These are phyloP conservation scores for Coendou prehensilis DNA, from an alignment of 2,797 vertebrate species.

Conservation along the genomic window DNA sequence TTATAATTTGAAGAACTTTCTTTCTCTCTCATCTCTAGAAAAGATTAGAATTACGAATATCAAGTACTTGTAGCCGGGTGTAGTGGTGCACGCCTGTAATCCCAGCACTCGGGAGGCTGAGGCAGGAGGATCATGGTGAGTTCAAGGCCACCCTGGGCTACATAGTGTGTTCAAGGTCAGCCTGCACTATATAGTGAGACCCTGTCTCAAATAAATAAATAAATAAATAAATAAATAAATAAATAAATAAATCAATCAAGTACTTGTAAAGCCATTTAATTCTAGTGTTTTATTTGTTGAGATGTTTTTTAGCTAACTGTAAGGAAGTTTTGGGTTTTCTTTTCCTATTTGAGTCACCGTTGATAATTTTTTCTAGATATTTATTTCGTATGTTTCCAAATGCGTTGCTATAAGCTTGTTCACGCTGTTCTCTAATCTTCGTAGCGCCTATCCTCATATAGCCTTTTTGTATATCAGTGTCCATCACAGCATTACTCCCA, in stretches of 20 bases:
- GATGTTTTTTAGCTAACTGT: constrained; percentile 17
- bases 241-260: no score
- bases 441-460: not conserved
- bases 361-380: constrained; percentile 49
- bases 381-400: constrained; percentile 51
- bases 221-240: no score
- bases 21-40: constrained; percentile 52
- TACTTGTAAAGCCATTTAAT: constrained; percentile 51
- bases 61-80: not conserved
- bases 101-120: not conserved
- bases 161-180: not conserved
- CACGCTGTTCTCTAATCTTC: not conserved
- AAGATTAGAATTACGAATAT: constrained; percentile 50
- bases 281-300: constrained; percentile 48
- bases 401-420: constrained; percentile 23
- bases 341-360: constrained; percentile 45
- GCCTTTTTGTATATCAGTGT: not conserved
- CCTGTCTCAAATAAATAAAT: not conserved
- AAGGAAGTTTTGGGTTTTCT: constrained; percentile 49
- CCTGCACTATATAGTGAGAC: not conserved
- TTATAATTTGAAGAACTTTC: not conserved
- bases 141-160: not conserved
- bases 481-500: not conserved
- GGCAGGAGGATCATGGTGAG: not conserved
- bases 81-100: not conserved